Evolutionary conservation across 2,888 invertebrate genomes (phyloP), one percentile per base, ranked within the genome.

Genomic region (Holacanthella duospinosa): DNA sequence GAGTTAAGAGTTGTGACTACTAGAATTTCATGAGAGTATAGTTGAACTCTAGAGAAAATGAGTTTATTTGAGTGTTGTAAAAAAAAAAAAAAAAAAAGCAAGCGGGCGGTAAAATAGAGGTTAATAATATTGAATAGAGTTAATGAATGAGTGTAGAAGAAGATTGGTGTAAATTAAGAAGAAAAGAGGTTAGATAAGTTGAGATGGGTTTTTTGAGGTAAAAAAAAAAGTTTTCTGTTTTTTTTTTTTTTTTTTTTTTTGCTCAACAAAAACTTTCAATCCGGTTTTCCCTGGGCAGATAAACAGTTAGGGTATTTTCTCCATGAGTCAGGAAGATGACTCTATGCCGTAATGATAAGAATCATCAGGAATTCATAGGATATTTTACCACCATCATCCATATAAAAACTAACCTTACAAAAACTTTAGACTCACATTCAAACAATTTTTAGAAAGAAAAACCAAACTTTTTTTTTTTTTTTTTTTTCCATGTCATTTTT

Each of bases 51-150:
- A n/a, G n/a, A n/a, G n/a, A 9, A 36, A 48, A 48, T 48, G 48
- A 48, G 48, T 48, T 48, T 48, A 48, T 48, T 58, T 48, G 59
- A 62, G 59, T 59, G 62, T 59, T 48, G 21, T 48, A 21, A 48
- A 21, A 21, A 21, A 36, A 36, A 16, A 36, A 36, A 36, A 36
- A 36, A 16, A 36, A 36, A 16, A 36, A 36, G 36, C 6, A 36
- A 16, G 36, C 16, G 6, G 16, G 36, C 36, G n/a, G n/a, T 36
- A 6, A 48, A 48, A 21, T 48, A 21, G 48, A 21, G 36, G 36
- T 36, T 36, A 6, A 16, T 16, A 9, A 48, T n/a, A n/a, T n/a
- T 48, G 48, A 48, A 48, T 48, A 48, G 48, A 48, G 19, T 48
- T 21, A 21, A 16, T 21, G 6, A 48, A 48, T 48, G 48, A 48